Evolutionary conservation across 2,888 invertebrate species (phyloP).

Genomic region (Drosophila lutescens): DNA sequence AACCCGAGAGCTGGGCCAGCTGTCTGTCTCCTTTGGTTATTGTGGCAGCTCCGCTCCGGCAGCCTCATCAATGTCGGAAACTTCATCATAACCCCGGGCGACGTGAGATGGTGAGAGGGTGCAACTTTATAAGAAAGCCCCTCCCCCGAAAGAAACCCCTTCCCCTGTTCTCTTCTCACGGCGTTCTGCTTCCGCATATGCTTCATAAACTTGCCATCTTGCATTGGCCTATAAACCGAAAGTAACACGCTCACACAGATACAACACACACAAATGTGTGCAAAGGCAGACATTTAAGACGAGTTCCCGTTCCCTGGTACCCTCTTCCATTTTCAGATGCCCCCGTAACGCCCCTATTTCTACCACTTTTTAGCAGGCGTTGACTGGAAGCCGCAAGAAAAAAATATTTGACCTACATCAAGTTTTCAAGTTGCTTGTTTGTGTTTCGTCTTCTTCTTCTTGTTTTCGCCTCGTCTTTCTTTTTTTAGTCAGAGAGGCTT

Average conservation of each 20-base stretch:
- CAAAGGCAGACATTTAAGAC: constrained; percentile 43
- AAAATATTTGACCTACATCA: constrained; percentile 81
- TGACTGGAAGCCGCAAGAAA: constrained; percentile 41
- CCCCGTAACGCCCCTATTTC: constrained; percentile 5
- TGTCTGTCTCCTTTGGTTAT: constrained; percentile 17
- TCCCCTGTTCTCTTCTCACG: not conserved
- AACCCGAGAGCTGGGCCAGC: constrained; percentile 7
- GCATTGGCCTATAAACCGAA: constrained; percentile 77
- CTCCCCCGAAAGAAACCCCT: not conserved
- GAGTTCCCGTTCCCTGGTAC: constrained; percentile 41
- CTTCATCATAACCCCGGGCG: constrained; percentile 39
- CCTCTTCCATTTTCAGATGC: constrained; percentile 22
- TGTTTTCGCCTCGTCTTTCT: constrained; percentile 32
- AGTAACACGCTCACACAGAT: constrained; percentile 61
- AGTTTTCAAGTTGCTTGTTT: constrained; percentile 79
- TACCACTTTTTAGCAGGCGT: constrained; percentile 37
- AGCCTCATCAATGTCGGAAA: constrained; percentile 40
- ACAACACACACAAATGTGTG: constrained; percentile 1
- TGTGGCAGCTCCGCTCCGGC: constrained; percentile 21
- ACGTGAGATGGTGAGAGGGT: not conserved
- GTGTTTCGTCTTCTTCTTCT: constrained; percentile 40
- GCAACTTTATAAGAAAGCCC: not conserved
- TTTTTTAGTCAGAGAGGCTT: constrained; percentile 58
- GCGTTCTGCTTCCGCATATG: constrained; percentile 71
- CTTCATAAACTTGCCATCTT: constrained; percentile 70